phyloP scores from a whole-genome alignment of 2,113 vertebrate species.

The Centrocercus urophasianus region DNA sequence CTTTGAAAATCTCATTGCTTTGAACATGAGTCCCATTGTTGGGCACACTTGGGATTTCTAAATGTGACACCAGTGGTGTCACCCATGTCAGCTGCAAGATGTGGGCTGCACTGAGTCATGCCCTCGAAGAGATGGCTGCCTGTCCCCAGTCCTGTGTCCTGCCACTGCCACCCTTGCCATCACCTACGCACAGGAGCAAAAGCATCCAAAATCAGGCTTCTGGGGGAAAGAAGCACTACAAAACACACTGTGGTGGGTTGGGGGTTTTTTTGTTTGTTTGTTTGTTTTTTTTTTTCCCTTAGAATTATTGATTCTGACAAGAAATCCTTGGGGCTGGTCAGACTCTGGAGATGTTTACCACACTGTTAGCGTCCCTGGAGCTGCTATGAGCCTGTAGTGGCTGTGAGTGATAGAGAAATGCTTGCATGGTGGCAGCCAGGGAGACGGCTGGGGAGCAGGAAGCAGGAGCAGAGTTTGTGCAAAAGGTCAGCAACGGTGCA shows the following conservation, averaged over 20 bases:
- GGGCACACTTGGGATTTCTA: neutral
- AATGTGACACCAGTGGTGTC: neutral
- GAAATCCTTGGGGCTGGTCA: neutral
- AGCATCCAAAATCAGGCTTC: neutral
- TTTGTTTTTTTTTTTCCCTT: neutral
- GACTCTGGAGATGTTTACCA: neutral
- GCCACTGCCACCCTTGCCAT: neutral
- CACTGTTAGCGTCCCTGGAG: accelerated
- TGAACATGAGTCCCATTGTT: neutral
- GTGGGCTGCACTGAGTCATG: neutral
- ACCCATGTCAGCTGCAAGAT: neutral
- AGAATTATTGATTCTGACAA: neutral
- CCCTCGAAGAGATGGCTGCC: neutral
- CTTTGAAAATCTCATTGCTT: neutral
- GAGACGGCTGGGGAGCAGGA: neutral
- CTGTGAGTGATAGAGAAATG: accelerated
- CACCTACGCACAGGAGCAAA: accelerated
- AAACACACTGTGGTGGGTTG: neutral
- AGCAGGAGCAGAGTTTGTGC: slow-evolving; percentile 27
- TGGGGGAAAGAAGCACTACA: neutral
- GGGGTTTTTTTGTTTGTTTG: too few species aligned
- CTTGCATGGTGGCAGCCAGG: neutral
- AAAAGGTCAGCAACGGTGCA: slow-evolving; percentile 36
- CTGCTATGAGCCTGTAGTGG: neutral
- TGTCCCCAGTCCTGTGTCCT: neutral